Base-by-base conservation (phyloP, 2,113 vertebrate species). In the Axis porcinus region DNA sequence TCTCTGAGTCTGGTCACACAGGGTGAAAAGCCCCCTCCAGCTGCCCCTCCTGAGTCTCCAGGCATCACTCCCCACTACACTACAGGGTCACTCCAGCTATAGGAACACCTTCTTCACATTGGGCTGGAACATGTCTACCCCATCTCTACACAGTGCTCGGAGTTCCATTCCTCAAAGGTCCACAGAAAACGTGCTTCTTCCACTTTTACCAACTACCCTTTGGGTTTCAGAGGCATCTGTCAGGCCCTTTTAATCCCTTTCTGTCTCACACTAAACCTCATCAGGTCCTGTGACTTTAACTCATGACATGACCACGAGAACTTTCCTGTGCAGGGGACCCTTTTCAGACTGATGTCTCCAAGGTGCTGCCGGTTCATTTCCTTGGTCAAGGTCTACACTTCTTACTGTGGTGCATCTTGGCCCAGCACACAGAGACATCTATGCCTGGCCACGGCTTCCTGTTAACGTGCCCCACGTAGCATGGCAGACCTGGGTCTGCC, bases 331-430 rank as follows among this genome's bases (percentile, higher is more conserved):
- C 14, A 28, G 67, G 62, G 28, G 16, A 43, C 23, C 54, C 60
- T 78, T 28, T 64, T 89, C 57, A 67, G 3, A 78, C 30, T 14
- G 15, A 30, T 43, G 89, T 91, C 45, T 94, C 28, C 55, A n/a
- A 30, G 84, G 40, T 4, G 58, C 28, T 8, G 28, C 52, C 1
- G 2, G 7, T 5, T 19, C 13, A 45, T 10, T 52, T n/a, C 67
- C 28, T 11, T 57, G 30, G 86, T 74, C 78, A 40, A 40, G 25
- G 54, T 54, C 10, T 27, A 15, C 27, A 28, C 28, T 78, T 55
- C 67, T 54, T 23, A 55, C 4, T 16, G 28, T 10, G 2, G 0
- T 0, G 28, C 2, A 6, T 12, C 11, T 4, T 19, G 52, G 54
- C 6, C 45, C 40, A 60, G 78, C 25, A 81, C 57, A 45, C 33